Conservation (phyloP, 53 echinoderm and acorn worm genomes). For the Actinopyga echinites region DNA sequence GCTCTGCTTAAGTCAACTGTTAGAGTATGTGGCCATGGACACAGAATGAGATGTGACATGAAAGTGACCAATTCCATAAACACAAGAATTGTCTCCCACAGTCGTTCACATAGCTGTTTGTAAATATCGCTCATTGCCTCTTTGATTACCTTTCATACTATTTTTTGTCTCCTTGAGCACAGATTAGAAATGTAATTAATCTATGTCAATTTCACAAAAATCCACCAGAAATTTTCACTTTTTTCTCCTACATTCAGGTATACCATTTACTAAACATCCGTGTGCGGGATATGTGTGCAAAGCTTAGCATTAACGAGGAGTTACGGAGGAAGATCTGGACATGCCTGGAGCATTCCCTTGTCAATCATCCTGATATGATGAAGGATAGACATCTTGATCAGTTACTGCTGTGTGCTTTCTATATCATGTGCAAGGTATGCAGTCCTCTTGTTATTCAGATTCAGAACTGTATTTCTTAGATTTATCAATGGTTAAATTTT, state of each 20-base stretch:
- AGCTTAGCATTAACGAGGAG: constrained; percentile 75
- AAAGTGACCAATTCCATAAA: no score
- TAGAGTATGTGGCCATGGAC: no score
- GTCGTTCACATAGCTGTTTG: no score
- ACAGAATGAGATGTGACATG: no score
- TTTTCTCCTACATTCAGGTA: constrained; percentile 45
- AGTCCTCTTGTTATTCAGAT: no score
- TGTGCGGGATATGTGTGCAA: constrained; percentile 79
- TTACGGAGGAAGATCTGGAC: constrained; percentile 98
- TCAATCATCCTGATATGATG: constrained; percentile 85
- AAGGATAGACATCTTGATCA: constrained; percentile 89
- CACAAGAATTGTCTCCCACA: no score
- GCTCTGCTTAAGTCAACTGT: no score
- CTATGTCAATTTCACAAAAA: neutral
- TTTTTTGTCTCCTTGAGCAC: no score
- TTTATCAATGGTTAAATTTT: no score
- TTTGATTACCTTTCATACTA: no score
- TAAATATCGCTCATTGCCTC: no score
- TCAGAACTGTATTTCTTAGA: no score
- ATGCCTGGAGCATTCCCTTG: constrained; percentile 87
- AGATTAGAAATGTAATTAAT: neutral
- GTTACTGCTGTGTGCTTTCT: constrained; percentile 90
- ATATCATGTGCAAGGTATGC: constrained; percentile 89
- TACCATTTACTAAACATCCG: constrained; percentile 94
- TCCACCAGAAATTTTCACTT: neutral